Conservation (phyloP, 1,140 invertebrate species). For the Drosophila saltans region DNA sequence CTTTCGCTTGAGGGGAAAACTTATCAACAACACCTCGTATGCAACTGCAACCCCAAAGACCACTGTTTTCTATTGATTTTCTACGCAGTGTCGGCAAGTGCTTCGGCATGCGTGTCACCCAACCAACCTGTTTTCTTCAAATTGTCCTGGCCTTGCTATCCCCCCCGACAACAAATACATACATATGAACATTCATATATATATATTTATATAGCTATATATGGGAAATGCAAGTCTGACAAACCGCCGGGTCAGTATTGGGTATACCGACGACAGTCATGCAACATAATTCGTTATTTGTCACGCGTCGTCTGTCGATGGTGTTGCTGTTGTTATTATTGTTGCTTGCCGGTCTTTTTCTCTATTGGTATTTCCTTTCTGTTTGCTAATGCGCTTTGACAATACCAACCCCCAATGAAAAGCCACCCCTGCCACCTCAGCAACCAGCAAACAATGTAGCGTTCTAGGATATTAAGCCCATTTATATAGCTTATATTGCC, state of each 20-base stretch:
- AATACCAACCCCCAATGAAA: background rate
- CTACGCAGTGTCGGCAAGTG: slow-evolving; percentile 12
- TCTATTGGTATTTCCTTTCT: slow-evolving; percentile 6
- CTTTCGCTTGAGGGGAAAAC: background rate
- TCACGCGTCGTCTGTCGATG: slow-evolving; percentile 48
- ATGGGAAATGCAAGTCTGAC: slow-evolving; percentile 15
- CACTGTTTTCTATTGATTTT: slow-evolving; percentile 51
- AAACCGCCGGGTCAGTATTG: slow-evolving; percentile 17
- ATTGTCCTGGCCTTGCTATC: slow-evolving; percentile 25
- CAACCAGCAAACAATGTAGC: too few relatives aligned
- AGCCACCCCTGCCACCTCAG: background rate
- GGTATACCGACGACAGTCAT: background rate
- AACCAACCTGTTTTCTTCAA: slow-evolving; percentile 20
- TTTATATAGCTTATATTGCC: too few relatives aligned
- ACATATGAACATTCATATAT: background rate
- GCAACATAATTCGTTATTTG: slow-evolving; percentile 58
- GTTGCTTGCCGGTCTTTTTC: slow-evolving; percentile 4
- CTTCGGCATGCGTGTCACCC: slow-evolving; percentile 53
- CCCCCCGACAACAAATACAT: background rate
- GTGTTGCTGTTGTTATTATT: slow-evolving; percentile 3
- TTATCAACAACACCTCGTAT: background rate
- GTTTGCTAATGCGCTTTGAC: slow-evolving; percentile 1
- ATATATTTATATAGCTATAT: too few relatives aligned
- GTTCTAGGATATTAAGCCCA: too few relatives aligned
- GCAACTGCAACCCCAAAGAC: slow-evolving; percentile 17